Evolutionary conservation across 2,888 invertebrate species (phyloP).

Genomic region (Stenichneumon culpator): DNA sequence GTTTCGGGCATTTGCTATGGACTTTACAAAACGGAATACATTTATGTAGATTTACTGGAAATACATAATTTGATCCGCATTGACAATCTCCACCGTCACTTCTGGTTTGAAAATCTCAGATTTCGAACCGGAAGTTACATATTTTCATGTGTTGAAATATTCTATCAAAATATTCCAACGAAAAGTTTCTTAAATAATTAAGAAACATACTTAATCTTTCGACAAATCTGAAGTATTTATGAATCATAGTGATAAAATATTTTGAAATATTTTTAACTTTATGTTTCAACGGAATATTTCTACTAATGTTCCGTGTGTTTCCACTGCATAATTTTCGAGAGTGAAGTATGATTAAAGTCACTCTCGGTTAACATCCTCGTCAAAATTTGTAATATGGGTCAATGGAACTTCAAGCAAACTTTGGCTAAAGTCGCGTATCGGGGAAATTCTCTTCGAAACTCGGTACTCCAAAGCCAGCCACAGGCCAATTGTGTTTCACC

Average conservation of each 20-base stretch:
- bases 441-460: neutral
- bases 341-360: neutral
- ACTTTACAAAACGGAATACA: too few species aligned
- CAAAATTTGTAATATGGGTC: neutral
- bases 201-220: too few species aligned
- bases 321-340: neutral
- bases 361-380: neutral
- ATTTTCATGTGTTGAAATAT: neutral
- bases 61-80: too few species aligned
- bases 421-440: neutral
- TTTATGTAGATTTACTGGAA: too few species aligned
- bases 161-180: too few species aligned
- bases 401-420: neutral
- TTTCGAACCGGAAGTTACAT: neutral
- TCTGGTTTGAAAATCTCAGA: neutral
- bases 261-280: too few species aligned
- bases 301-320: neutral
- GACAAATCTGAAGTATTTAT: too few species aligned
- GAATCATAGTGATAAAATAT: too few species aligned
- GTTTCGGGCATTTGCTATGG: too few species aligned
- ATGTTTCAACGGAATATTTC: too few species aligned
- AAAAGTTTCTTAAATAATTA: too few species aligned
- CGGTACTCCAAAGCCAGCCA: neutral
- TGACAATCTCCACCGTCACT: too few species aligned
- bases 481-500: conserved; percentile 2